Conservation (phyloP, 2,113 vertebrate genomes). For the Atherinomorus stipes region DNA sequence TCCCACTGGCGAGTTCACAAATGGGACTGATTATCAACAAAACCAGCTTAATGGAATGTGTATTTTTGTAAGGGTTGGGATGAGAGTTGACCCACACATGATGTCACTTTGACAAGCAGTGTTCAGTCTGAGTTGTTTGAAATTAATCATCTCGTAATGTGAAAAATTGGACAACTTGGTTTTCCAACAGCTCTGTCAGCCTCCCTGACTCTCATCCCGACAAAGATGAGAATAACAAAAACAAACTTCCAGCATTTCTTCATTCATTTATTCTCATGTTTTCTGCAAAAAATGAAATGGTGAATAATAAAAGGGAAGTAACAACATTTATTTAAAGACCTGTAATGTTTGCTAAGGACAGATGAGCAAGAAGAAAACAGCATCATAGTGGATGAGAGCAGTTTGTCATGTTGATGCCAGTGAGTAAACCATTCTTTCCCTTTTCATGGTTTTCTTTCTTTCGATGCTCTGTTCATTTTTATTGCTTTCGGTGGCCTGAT, state of each 20-base stretch:
- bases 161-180: conserved; percentile 9
- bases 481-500: conserved; percentile 80
- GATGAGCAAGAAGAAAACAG: neutral
- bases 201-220: conserved; percentile 33
- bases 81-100: conserved; percentile 8
- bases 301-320: neutral
- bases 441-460: conserved; percentile 74
- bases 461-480: conserved; percentile 75
- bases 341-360: neutral
- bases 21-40: conserved; percentile 29
- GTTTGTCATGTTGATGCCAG: neutral
- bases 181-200: conserved; percentile 5
- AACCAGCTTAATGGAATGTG: neutral
- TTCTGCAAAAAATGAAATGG: neutral
- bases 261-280: neutral
- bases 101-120: conserved; percentile 11
- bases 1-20: conserved; percentile 37
- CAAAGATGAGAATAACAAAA: conserved; percentile 6
- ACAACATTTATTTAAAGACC: conserved; percentile 21
- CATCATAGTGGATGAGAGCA: conserved; percentile 7
- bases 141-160: conserved; percentile 21
- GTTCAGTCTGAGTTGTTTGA: neutral
- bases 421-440: conserved; percentile 78
- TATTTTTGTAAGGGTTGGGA: conserved; percentile 22
- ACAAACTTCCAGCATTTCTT: neutral